phyloP scores from a whole-genome alignment of 2,113 vertebrate genomes.

The Percina caprodes region DNA sequence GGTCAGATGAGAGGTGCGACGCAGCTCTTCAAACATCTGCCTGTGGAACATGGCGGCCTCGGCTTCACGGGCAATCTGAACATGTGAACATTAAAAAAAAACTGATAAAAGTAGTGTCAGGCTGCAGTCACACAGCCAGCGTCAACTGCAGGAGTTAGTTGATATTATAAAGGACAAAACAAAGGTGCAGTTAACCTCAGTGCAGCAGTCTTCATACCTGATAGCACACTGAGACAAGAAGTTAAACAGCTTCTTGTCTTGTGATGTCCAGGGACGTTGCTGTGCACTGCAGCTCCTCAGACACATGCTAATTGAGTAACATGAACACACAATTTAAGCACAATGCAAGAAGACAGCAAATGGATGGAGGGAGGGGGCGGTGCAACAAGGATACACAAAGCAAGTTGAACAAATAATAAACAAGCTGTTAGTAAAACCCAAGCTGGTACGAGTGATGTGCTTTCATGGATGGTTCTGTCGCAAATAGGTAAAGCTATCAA shows the following conservation, averaged over 20 bases:
- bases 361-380: slow-evolving; percentile 23
- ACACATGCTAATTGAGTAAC: slow-evolving; percentile 87
- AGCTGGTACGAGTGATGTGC: slow-evolving; percentile 1
- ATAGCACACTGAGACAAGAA: slow-evolving; percentile 89
- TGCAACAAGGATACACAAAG: slow-evolving; percentile 31
- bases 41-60: slow-evolving; percentile 98
- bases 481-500: too few relatives aligned
- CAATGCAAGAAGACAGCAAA: slow-evolving; percentile 71
- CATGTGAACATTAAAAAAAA: neutral
- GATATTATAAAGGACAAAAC: slow-evolving; percentile 38
- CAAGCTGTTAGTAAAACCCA: slow-evolving; percentile 56
- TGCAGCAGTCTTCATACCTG: slow-evolving; percentile 78
- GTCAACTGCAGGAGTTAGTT: slow-evolving; percentile 54
- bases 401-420: slow-evolving; percentile 35
- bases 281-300: slow-evolving; percentile 84
- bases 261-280: slow-evolving; percentile 79
- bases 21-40: slow-evolving; percentile 97
- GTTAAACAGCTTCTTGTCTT: too few relatives aligned
- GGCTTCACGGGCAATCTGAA: slow-evolving; percentile 96
- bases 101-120: neutral
- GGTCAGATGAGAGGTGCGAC: slow-evolving; percentile 93
- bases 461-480: too few relatives aligned
- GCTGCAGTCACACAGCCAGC: slow-evolving; percentile 7
- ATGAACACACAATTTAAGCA: slow-evolving; percentile 82
- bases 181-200: slow-evolving; percentile 19